Percentiles rank a stretch among this genome's conserved stretches.
phyloP scores from a whole-genome alignment of 2,797 vertebrate genomes.

The Lepidocolaptes lacrymiger region DNA sequence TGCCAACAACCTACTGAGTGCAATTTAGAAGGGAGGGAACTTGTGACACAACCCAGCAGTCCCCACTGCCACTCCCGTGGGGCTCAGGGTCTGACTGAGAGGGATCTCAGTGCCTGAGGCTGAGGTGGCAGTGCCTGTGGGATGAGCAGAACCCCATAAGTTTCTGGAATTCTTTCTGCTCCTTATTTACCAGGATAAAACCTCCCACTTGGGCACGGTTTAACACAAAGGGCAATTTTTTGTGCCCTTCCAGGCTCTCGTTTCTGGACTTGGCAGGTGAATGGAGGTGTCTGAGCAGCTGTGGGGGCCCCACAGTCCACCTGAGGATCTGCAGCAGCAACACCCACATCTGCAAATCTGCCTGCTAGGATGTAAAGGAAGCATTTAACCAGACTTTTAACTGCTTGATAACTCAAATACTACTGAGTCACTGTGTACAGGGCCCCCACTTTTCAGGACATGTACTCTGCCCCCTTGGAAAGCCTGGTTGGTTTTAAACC shows the following conservation, averaged over 20 bases:
- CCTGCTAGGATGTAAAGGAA: neutral
- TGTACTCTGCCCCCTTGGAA: neutral
- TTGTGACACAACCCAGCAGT: neutral
- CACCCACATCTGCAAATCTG: neutral
- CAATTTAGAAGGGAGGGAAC: neutral
- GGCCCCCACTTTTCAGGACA: neutral
- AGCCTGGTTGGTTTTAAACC: neutral
- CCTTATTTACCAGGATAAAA: neutral
- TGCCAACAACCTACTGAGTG: neutral
- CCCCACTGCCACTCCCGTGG: fast-evolving
- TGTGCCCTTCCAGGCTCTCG: neutral
- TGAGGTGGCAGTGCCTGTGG: neutral
- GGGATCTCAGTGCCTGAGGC: neutral
- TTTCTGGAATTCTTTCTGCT: neutral
- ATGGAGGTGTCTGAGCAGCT: neutral
- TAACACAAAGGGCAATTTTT: neutral
- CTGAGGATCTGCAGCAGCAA: fast-evolving
- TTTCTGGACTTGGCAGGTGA: neutral
- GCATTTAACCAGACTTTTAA: neutral
- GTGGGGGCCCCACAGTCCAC: neutral
- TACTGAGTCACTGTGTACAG: neutral
- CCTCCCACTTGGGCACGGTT: neutral
- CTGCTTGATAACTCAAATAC: neutral
- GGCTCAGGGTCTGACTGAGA: neutral
- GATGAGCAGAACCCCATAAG: neutral